Conservation (phyloP, 2,113 vertebrate species). For the Gymnocephalus cernua region DNA sequence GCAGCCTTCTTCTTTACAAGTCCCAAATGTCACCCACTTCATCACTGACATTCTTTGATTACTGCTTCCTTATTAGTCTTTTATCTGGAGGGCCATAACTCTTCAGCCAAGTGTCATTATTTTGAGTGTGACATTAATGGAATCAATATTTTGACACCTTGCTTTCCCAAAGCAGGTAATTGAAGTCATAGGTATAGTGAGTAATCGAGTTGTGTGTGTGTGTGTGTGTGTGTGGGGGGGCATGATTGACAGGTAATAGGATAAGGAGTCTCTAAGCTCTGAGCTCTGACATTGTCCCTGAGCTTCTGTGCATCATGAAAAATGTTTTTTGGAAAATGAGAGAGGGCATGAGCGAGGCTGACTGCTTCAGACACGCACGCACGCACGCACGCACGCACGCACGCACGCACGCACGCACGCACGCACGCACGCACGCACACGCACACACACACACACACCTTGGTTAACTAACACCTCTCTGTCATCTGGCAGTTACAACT, state of each 20-base stretch:
- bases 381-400: too few relatives aligned
- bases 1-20: slow-evolving; percentile 57
- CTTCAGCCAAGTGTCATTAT: slow-evolving; percentile 70
- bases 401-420: background rate
- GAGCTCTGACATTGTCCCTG: slow-evolving; percentile 45
- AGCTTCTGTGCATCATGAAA: slow-evolving; percentile 41
- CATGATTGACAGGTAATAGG: slow-evolving; percentile 74
- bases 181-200: slow-evolving; percentile 62
- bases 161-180: slow-evolving; percentile 65
- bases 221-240: background rate
- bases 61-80: slow-evolving; percentile 71
- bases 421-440: background rate
- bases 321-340: slow-evolving; percentile 24
- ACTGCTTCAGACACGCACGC: background rate
- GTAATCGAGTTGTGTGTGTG: slow-evolving; percentile 52
- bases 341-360: background rate
- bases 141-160: slow-evolving; percentile 81
- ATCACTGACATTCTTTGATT: slow-evolving; percentile 73
- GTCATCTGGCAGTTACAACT: slow-evolving; percentile 36
- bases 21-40: slow-evolving; percentile 77
- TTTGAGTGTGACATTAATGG: slow-evolving; percentile 75
- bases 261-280: slow-evolving; percentile 50
- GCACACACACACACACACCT: background rate
- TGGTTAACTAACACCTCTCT: background rate
- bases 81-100: slow-evolving; percentile 66